These are phyloP conservation scores for Papilio polyxenes DNA, from an alignment of 1,140 invertebrate genomes.

Conservation along the genomic window DNA sequence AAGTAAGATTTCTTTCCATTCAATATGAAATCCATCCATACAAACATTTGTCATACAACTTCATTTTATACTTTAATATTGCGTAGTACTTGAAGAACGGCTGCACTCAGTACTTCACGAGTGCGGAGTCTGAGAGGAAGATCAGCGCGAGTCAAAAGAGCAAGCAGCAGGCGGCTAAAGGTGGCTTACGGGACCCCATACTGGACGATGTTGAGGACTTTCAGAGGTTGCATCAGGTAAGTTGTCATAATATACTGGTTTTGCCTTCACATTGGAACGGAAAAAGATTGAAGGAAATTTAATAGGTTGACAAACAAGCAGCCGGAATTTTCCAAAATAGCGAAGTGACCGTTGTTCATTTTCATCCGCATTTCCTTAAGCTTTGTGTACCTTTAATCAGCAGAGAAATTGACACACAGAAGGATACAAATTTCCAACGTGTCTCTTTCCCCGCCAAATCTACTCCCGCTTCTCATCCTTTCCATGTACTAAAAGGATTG, in stretches of 20 bases:
- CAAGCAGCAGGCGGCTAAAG: conserved; percentile 84
- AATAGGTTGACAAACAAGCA: too few relatives aligned
- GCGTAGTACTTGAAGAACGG: conserved; percentile 92
- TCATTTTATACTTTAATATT: conserved; percentile 31
- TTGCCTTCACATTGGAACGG: background rate
- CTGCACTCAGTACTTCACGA: conserved; percentile 95
- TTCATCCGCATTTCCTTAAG: too few relatives aligned
- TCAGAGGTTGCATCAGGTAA: conserved; percentile 87
- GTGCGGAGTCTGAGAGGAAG: conserved; percentile 85
- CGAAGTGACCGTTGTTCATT: too few relatives aligned
- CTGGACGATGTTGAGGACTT: conserved; percentile 96
- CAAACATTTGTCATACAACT: too few relatives aligned
- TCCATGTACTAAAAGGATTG: too few relatives aligned
- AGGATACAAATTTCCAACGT: too few relatives aligned
- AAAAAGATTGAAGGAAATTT: too few relatives aligned
- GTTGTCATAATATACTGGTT: background rate
- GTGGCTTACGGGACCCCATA: conserved; percentile 91
- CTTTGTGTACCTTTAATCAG: too few relatives aligned
- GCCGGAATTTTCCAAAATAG: too few relatives aligned
- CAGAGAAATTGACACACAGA: too few relatives aligned
- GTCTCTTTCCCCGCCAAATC: too few relatives aligned
- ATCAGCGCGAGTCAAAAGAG: conserved; percentile 86
- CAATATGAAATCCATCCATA: background rate
- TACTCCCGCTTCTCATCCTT: too few relatives aligned
- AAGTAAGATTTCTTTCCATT: conserved; percentile 81